Percentiles rank a stretch among this genome's conserved stretches.
Evolutionary conservation across 23 tunicate species (phyloP).

Genomic region (Botrylloides violaceus): DNA sequence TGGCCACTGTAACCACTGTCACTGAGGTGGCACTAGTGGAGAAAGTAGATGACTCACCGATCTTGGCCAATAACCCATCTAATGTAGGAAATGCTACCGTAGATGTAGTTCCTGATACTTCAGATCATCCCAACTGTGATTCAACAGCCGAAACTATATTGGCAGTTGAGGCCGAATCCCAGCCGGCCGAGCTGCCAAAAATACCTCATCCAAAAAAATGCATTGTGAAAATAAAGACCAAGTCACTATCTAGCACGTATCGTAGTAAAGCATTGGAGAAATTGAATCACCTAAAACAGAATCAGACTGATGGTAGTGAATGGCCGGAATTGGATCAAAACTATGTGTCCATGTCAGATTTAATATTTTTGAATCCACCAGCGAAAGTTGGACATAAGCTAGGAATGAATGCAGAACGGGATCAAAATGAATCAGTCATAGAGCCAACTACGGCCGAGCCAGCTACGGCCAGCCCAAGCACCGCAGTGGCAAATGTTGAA

Average conservation of each 20-base stretch:
- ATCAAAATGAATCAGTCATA: slow-evolving; percentile 12
- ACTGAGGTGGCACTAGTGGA: no score
- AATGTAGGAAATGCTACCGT: background rate
- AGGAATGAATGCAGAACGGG: slow-evolving; percentile 36
- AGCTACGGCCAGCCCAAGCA: background rate
- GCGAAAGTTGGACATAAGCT: slow-evolving; percentile 33
- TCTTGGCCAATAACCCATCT: background rate
- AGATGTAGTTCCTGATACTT: background rate
- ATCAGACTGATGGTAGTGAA: background rate
- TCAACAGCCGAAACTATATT: background rate
- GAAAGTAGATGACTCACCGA: background rate
- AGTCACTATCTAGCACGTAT: background rate
- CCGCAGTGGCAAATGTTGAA: background rate
- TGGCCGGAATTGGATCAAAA: slow-evolving; percentile 64
- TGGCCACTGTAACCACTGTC: background rate
- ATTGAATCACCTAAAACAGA: slow-evolving; percentile 12
- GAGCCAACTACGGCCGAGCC: no score
- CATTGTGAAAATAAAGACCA: background rate
- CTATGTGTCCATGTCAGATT: slow-evolving; percentile 63
- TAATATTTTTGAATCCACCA: slow-evolving; percentile 81
- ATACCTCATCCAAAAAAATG: background rate
- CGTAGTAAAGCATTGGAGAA: slow-evolving; percentile 33
- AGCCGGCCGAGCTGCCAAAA: background rate
- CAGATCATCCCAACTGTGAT: background rate
- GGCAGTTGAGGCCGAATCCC: background rate